Conservation (phyloP, 2,113 vertebrate genomes). For the Ginglymostoma cirratum region DNA sequence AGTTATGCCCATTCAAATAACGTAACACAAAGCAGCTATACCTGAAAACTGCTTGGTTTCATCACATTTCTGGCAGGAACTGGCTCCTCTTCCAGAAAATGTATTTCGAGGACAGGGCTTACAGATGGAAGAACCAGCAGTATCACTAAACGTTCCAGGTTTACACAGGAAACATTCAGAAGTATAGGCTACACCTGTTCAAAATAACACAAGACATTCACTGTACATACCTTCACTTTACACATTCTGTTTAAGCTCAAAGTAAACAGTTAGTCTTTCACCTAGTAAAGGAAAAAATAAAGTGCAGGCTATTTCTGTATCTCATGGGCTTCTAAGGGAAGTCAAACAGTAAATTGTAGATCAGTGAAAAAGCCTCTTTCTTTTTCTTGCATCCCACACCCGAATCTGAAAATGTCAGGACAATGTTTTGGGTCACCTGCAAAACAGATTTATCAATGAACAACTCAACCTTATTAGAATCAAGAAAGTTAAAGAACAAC, state of each 20-base stretch:
- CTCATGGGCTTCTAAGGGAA: background rate
- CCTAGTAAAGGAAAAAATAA: background rate
- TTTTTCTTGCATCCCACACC: background rate
- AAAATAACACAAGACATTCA: constrained; percentile 38
- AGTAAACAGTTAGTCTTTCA: background rate
- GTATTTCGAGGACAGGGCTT: constrained; percentile 77
- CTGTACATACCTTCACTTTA: background rate
- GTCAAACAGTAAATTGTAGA: background rate
- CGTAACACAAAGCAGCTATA: background rate
- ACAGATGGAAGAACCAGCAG: constrained; percentile 74
- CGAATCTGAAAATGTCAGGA: background rate
- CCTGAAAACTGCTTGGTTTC: constrained; percentile 54
- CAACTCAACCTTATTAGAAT: background rate
- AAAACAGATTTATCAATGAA: background rate
- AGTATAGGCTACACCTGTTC: constrained; percentile 84
- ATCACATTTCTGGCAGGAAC: constrained; percentile 74
- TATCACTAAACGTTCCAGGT: constrained; percentile 77
- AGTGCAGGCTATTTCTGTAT: background rate
- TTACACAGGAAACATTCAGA: constrained; percentile 93
- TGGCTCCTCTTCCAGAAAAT: constrained; percentile 80
- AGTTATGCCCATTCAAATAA: background rate
- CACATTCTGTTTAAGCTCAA: background rate
- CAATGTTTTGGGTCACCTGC: background rate
- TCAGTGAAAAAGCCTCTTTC: background rate
- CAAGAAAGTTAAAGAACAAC: background rate